These are phyloP conservation scores for Silurus glanis DNA, from an alignment of 2,113 vertebrate genomes.

Conservation along the genomic window DNA sequence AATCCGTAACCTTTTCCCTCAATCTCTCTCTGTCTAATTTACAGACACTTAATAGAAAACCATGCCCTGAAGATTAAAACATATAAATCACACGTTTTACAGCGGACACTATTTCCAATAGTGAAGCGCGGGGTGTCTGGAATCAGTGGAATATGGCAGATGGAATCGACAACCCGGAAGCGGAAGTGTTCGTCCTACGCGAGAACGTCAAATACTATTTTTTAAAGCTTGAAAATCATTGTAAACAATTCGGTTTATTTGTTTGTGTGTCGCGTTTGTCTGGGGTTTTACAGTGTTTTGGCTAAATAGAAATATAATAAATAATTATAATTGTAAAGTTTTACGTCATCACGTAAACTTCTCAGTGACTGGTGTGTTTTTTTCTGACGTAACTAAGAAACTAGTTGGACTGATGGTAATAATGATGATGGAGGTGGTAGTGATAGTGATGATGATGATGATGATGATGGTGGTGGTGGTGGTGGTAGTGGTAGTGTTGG, in stretches of 20 bases:
- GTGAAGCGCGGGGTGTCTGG: conserved; percentile 24
- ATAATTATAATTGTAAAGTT: not conserved
- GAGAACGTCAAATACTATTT: not conserved
- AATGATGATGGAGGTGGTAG: not conserved
- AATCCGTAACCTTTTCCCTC: conserved; percentile 33
- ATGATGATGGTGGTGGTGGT: not conserved
- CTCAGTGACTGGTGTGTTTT: conserved; percentile 7
- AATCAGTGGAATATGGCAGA: conserved; percentile 56
- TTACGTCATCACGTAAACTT: conserved; percentile 2
- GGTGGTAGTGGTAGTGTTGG: no score
- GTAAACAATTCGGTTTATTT: not conserved
- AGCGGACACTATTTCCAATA: not conserved
- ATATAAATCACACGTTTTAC: not conserved
- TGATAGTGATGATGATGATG: not conserved
- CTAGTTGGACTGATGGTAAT: not conserved
- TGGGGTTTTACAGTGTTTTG: not conserved
- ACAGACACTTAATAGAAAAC: conserved; percentile 13
- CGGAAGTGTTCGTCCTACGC: conserved; percentile 42
- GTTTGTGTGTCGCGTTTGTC: no score
- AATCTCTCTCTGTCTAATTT: conserved; percentile 19
- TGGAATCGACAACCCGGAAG: conserved; percentile 53
- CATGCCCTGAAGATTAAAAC: conserved; percentile 43
- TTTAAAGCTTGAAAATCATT: not conserved
- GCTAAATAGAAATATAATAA: not conserved
- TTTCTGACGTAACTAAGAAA: conserved; percentile 15